Evolutionary conservation across 2,888 invertebrate genomes (phyloP).

Genomic region (Clitarchus hookeri): DNA sequence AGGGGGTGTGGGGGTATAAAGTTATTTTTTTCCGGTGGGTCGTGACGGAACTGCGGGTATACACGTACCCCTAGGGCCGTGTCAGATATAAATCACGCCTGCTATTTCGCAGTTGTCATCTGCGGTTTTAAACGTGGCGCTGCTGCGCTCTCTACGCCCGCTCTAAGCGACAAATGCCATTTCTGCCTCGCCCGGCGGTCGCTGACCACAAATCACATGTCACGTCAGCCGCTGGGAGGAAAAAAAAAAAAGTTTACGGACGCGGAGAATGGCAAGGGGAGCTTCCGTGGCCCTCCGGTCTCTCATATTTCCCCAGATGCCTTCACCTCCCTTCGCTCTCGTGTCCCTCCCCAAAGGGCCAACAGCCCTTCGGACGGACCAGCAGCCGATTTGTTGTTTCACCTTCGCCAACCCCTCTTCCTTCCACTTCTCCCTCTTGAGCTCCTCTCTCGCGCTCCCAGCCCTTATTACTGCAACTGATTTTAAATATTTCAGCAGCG

Average conservation of each 20-base stretch:
- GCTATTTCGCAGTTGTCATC: slow-evolving; percentile 10
- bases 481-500: slow-evolving; percentile 14
- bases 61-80: neutral
- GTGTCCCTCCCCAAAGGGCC: neutral
- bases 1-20: neutral
- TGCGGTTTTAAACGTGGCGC: neutral
- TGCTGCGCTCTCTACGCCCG: neutral
- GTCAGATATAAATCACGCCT: slow-evolving; percentile 9
- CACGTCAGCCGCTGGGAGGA: neutral
- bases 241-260: neutral
- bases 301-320: slow-evolving; percentile 14
- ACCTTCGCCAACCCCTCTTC: neutral
- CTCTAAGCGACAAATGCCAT: neutral
- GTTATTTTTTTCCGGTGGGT: neutral
- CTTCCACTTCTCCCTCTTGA: neutral
- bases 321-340: neutral
- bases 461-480: slow-evolving; percentile 6
- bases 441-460: neutral
- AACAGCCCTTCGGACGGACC: neutral
- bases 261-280: neutral
- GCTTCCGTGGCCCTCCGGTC: neutral
- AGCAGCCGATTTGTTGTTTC: neutral
- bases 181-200: neutral
- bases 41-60: neutral
- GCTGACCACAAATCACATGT: slow-evolving; percentile 1